Evolutionary conservation across 1,140 invertebrate species (phyloP), one percentile per base, ranked within the genome.

Genomic region (Bombus huntii): DNA sequence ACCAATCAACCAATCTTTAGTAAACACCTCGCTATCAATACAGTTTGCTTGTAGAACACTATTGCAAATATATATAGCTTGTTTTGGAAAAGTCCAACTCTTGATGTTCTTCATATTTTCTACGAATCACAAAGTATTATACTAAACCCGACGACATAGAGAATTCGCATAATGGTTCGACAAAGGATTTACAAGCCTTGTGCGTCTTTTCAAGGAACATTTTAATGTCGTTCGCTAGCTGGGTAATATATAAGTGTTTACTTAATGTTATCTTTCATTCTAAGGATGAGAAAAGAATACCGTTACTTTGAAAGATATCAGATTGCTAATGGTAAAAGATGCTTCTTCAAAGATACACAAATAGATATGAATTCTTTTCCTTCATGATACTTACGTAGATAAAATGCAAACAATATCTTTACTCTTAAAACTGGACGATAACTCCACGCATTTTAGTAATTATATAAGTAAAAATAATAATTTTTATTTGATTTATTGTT

Each of bases 281-380:
- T 25, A 13, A 53, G 31, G 5, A 25, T 37, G 31, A 18, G 73
- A 75, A 75, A 28, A 10, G 39, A 44, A 59, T 59, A 76, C 31
- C 15, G n/a, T 37, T 25, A 57, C 47, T 15, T 37, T 57, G 47
- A 18, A 76, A 25, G 25, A 59, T 76, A 76, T 76, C 74, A 57
- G 3, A 59, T 76, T 59, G 15, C 74, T 76, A 76, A 76, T 76
- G 74, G 74, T 13, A 37, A 28, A 76, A 59, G 44, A 76, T 18
- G 18, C 12, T 42, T 53, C 42, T 18, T n/a, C n/a, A 15, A 31
- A 74, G 15, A 28, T 31, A 18, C 28, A n/a, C 25, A 25, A 47
- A 42, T 44, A 12, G 28, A 22, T 53, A 74, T 74, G 18, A 44
- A 53, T 53, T 74, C 10, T 72, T 15, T 66, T 13, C n/a, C 6